Percentiles rank a stretch among this genome's conserved stretches.
Conservation (phyloP, 2,797 vertebrate species). For the Sebastes hubbsi region DNA sequence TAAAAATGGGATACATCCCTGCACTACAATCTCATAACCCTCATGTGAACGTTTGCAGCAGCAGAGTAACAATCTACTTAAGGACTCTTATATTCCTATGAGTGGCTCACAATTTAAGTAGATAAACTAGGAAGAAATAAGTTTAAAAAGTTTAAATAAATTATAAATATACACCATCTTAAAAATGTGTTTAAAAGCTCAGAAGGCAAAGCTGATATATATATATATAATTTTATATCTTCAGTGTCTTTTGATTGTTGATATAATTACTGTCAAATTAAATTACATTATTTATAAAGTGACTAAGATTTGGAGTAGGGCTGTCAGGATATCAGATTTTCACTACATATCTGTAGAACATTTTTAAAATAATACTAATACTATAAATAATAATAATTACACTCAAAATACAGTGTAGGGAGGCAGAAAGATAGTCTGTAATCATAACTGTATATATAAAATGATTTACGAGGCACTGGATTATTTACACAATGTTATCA, state of each 20-base stretch:
- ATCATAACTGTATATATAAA: too few species aligned
- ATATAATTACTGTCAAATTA: too few species aligned
- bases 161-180: not conserved
- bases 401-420: too few species aligned
- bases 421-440: too few species aligned
- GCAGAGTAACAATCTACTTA: not conserved
- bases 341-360: too few species aligned
- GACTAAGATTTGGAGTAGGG: too few species aligned
- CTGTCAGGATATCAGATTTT: too few species aligned
- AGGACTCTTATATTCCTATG: conserved; percentile 18
- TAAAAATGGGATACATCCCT: not conserved
- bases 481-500: too few species aligned
- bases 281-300: too few species aligned
- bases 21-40: not conserved
- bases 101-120: conserved; percentile 4
- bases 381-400: too few species aligned
- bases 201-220: not conserved
- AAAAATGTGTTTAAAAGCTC: not conserved
- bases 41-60: conserved; percentile 4
- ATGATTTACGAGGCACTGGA: too few species aligned
- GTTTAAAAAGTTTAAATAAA: not conserved
- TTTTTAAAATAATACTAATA: too few species aligned
- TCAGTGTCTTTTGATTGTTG: not conserved
- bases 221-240: not conserved
- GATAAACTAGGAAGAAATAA: conserved; percentile 4